Evolutionary conservation across 2,113 vertebrate genomes (phyloP), one percentile per base, ranked within the genome.

Genomic region (Sphaerodactylus townsendi): DNA sequence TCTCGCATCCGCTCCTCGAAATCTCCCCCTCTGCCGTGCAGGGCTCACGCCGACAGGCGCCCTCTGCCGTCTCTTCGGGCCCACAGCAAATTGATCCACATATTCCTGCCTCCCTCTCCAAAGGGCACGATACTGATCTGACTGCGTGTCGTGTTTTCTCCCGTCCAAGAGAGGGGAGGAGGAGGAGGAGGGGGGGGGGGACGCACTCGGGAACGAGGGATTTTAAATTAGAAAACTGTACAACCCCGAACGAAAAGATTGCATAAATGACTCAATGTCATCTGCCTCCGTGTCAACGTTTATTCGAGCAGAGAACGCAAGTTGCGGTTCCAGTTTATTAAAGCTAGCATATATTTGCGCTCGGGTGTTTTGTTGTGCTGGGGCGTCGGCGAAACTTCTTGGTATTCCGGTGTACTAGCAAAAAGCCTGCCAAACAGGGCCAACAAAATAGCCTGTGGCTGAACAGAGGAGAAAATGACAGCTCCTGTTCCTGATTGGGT

Each of bases 31-130:
- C 5, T 0, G 0, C 33, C 0, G 44, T 48, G 14, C n/a, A 62
- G 4, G 1, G 0, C 0, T 0, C 30, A 41, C 23, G 39, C 19
- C 25, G 30, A 64, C 14, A 41, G 0, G 0, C 30, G 28, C 73
- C 79, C 66, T 66, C 37, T 72, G 83, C 74, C 15, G 41, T 5
- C 44, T 1, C 0, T 69, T 28, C 10, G 10, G n/a, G 13, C 25
- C 50, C 1, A 0, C 0, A 25, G 25, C 1, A 0, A 14, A 2
- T 50, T 33, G 2, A 30, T 44, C 37, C 48, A 8, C 1, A 1
- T 23, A 21, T 33, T 33, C 10, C 37, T 44, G 53, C 10, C 30
- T 46, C 1, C 14, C 25, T 28, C 15, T 23, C 1, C 41, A 39
- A 73, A 72, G n/a, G 5, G 6, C 1, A 30, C 17, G 59, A 28